Conservation (phyloP, 2,888 invertebrate genomes). For the Caenorhabditis zanzibari region DNA sequence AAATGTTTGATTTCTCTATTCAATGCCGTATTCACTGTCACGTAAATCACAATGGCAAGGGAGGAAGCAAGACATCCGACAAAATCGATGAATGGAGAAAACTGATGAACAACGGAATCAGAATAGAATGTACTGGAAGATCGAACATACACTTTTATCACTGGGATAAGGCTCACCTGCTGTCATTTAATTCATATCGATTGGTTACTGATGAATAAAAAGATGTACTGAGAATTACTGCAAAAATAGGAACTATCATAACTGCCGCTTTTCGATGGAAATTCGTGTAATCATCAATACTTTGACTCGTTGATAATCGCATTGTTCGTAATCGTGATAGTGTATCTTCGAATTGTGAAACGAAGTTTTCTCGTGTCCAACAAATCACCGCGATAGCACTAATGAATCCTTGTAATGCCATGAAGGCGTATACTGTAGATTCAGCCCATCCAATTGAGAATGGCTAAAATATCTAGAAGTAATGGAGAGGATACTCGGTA, state of each 20-base stretch:
- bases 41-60: constrained; percentile 53
- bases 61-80: constrained; percentile 57
- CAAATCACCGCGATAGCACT: constrained; percentile 51
- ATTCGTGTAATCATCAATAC: constrained; percentile 51
- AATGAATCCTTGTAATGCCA: constrained; percentile 32
- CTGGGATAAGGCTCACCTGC: not conserved
- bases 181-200: constrained; percentile 42
- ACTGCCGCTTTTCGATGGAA: constrained; percentile 59
- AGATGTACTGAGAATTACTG: constrained; percentile 35
- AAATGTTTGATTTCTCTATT: constrained; percentile 63
- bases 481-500: not conserved
- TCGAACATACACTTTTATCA: not conserved
- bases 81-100: constrained; percentile 61
- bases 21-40: constrained; percentile 51
- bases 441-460: constrained; percentile 60
- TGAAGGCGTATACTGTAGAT: constrained; percentile 56
- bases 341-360: constrained; percentile 60
- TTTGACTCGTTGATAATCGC: constrained; percentile 57
- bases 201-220: constrained; percentile 53
- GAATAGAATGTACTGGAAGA: constrained; percentile 62
- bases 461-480: constrained; percentile 20
- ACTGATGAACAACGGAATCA: constrained; percentile 38
- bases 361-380: constrained; percentile 57
- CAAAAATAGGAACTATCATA: constrained; percentile 54
- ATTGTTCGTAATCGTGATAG: constrained; percentile 48